Evolutionary conservation across 2,797 vertebrate species (phyloP).

Genomic region (Zalophus californianus): DNA sequence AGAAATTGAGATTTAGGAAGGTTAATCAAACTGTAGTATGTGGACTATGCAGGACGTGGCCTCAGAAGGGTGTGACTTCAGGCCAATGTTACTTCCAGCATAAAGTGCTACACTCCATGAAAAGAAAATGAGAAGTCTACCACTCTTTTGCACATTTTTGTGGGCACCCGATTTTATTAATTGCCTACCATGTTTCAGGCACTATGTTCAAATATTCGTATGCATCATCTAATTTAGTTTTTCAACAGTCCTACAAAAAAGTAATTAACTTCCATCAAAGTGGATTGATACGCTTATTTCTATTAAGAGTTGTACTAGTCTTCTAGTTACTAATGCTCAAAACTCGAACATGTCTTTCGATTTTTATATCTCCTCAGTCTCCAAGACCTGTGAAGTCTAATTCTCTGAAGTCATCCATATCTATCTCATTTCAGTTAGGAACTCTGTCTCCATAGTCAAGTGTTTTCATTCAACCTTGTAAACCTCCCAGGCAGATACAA

Average conservation of each 20-base stretch:
- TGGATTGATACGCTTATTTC: background rate
- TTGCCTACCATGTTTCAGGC: background rate
- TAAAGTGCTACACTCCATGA: background rate
- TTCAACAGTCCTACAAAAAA: background rate
- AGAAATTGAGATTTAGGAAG: background rate
- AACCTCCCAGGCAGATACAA: background rate
- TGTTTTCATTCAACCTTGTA: background rate
- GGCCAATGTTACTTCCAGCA: background rate
- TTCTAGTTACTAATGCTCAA: background rate
- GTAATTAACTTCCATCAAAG: background rate
- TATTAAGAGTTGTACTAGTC: background rate
- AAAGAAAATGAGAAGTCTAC: background rate
- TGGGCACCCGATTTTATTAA: background rate
- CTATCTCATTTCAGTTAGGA: background rate
- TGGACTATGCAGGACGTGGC: background rate
- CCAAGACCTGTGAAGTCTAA: background rate
- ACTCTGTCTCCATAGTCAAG: background rate
- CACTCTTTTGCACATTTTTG: background rate
- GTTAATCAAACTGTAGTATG: background rate
- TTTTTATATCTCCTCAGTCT: background rate
- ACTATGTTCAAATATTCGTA: background rate
- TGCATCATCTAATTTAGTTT: background rate
- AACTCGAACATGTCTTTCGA: background rate
- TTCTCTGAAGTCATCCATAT: background rate
- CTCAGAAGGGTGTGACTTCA: background rate